A percentile compares a stretch with the other conserved stretches of the same genome.
phyloP scores from a whole-genome alignment of 2,888 invertebrate genomes.

The Beris morrisii region DNA sequence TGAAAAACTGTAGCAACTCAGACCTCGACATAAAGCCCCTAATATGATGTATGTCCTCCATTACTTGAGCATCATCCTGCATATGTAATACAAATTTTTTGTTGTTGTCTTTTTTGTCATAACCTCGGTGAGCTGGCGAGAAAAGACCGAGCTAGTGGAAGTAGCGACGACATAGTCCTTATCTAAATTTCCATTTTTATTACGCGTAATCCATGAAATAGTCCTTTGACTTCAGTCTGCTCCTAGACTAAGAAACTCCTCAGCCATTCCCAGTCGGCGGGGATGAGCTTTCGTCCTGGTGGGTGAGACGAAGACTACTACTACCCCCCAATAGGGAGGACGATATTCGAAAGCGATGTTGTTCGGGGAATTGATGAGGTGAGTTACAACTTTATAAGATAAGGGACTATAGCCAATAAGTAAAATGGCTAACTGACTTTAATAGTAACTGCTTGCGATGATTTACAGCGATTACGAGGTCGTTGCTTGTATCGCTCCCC shows the following conservation, averaged over 20 bases:
- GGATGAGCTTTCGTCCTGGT: too few relatives aligned
- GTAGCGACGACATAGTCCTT: conserved; percentile 27
- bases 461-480: conserved; percentile 11
- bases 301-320: too few relatives aligned
- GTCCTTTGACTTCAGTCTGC: conserved; percentile 19
- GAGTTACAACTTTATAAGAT: conserved; percentile 17
- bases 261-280: too few relatives aligned
- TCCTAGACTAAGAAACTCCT: background rate
- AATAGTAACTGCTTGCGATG: conserved; percentile 18
- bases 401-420: conserved; percentile 21
- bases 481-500: background rate
- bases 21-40: too few relatives aligned
- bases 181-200: conserved; percentile 36
- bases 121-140: background rate
- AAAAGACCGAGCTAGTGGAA: conserved; percentile 3
- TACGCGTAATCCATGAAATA: conserved; percentile 29
- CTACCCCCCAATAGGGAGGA: too few relatives aligned
- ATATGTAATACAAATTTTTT: conserved; percentile 12
- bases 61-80: conserved; percentile 27
- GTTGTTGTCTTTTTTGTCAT: background rate
- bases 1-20: too few relatives aligned
- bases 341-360: too few relatives aligned
- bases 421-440: conserved; percentile 21
- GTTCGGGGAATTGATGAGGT: too few relatives aligned
- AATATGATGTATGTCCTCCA: conserved; percentile 28